Percentiles rank a stretch among this genome's conserved stretches.
phyloP scores from a whole-genome alignment of 2,797 vertebrate genomes.

The Sarcophilus harrisii region DNA sequence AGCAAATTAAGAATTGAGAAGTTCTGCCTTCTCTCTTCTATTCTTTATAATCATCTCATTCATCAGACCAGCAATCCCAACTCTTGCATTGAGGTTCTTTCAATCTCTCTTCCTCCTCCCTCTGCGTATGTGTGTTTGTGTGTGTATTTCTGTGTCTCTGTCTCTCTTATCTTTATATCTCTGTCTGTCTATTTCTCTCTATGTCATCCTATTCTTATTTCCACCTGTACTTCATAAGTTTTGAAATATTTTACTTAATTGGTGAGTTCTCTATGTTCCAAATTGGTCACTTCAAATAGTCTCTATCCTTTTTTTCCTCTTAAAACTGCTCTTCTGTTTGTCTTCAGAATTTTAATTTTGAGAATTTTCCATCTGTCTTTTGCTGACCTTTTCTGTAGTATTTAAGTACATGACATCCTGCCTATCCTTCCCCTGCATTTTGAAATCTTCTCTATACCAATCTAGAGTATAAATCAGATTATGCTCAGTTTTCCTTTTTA shows the following conservation, averaged over 20 bases:
- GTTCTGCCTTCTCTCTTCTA: neutral
- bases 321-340: too few relatives aligned
- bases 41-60: neutral
- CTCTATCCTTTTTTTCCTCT: too few relatives aligned
- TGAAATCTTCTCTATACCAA: too few relatives aligned
- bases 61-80: neutral
- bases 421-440: too few relatives aligned
- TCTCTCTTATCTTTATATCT: too few relatives aligned
- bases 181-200: too few relatives aligned
- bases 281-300: neutral
- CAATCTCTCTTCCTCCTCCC: neutral
- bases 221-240: neutral
- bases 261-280: neutral
- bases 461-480: neutral
- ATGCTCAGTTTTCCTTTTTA: neutral
- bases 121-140: too few relatives aligned
- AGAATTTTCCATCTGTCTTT: too few relatives aligned
- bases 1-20: neutral
- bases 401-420: too few relatives aligned
- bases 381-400: too few relatives aligned
- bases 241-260: neutral
- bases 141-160: too few relatives aligned
- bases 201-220: neutral
- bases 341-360: too few relatives aligned
- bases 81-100: neutral